phyloP scores from a whole-genome alignment of 2,888 invertebrate genomes.

The Chesias legatella region DNA sequence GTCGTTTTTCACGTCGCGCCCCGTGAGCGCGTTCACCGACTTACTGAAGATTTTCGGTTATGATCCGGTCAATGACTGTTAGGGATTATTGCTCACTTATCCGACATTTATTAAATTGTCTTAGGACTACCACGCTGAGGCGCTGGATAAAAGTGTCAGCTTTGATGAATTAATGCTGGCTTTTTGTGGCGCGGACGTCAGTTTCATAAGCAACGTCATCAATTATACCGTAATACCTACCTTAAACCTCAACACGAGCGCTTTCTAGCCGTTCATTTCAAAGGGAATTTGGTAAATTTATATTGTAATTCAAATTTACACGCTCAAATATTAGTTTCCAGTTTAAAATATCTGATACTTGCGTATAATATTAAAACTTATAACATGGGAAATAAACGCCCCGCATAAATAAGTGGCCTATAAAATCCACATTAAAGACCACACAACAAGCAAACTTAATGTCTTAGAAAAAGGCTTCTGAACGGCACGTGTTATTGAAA shows the following conservation, averaged over 20 bases:
- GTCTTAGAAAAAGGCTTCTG: slow-evolving; percentile 29
- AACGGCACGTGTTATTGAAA: slow-evolving; percentile 55
- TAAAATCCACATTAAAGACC: slow-evolving; percentile 32
- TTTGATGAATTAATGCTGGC: slow-evolving; percentile 38
- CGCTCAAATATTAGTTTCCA: too few species aligned
- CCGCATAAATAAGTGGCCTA: slow-evolving; percentile 6
- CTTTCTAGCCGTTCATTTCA: slow-evolving; percentile 8
- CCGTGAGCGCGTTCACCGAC: slow-evolving; percentile 60
- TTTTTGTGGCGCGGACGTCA: slow-evolving; percentile 27
- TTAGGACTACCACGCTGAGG: slow-evolving; percentile 40
- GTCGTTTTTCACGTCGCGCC: slow-evolving; percentile 74
- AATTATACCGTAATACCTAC: slow-evolving; percentile 20
- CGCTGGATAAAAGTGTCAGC: slow-evolving; percentile 39
- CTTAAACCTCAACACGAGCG: slow-evolving; percentile 12
- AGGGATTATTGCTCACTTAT: slow-evolving; percentile 63
- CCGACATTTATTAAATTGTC: slow-evolving; percentile 65
- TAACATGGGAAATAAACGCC: too few species aligned
- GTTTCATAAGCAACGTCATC: slow-evolving; percentile 25
- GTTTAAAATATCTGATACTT: too few species aligned
- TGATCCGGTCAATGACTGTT: slow-evolving; percentile 78
- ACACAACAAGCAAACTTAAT: slow-evolving; percentile 38
- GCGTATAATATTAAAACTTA: too few species aligned
- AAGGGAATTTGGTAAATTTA: background rate
- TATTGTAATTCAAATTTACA: too few species aligned
- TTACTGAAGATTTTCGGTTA: slow-evolving; percentile 77